Base-by-base conservation (phyloP, 2,113 vertebrate species). In the Seriola dumerili region DNA sequence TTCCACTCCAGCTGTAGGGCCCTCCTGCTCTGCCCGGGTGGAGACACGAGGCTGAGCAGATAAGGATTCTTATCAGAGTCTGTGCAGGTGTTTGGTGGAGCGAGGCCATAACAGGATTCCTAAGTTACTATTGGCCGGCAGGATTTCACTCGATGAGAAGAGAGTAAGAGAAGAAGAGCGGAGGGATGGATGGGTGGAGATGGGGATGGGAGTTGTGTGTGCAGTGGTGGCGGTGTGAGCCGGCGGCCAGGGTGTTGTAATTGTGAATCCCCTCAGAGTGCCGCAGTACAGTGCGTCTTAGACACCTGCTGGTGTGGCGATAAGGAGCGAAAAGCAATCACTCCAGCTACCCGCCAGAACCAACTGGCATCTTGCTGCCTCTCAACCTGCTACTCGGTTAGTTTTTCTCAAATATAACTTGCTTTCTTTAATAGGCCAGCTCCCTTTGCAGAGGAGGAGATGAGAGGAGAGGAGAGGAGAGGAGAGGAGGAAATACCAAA, bases 11-110 rank as follows among this genome's bases (percentile, higher is more conserved):
- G 63, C 55, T 63, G 23, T n/a, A 70, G 14, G 75, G 68, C 59
- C 80, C 44, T 68, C 64, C 71, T 59, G 77, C 64, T 73, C 65
- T 23, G 57, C 55, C 79, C 57, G 84, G 74, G 23, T 61, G 66
- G 75, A 89, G 70, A 86, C 83, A 46, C 48, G 65, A 58, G 88
- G 78, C 57, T 3, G 68, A 79, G 79, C 64, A 62, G 89, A 89
- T 89, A 87, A 91, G 89, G 89, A 68, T 84, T 89, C 81, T 91
- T 94, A 94, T 95, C 91, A 87, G 81, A 66, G 74, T 10, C 58
- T 5, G 54, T 85, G 91, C 93, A 93, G 93, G 88, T 90, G 93
- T 90, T 84, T 75, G 85, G 74, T 80, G 75, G 48, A 78, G 82
- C n/a, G 40, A 69, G 77, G 70, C 85, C 83, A 52, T 88, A 90